phyloP scores from a whole-genome alignment of 2,797 vertebrate genomes.

The Tolypeutes matacus region DNA sequence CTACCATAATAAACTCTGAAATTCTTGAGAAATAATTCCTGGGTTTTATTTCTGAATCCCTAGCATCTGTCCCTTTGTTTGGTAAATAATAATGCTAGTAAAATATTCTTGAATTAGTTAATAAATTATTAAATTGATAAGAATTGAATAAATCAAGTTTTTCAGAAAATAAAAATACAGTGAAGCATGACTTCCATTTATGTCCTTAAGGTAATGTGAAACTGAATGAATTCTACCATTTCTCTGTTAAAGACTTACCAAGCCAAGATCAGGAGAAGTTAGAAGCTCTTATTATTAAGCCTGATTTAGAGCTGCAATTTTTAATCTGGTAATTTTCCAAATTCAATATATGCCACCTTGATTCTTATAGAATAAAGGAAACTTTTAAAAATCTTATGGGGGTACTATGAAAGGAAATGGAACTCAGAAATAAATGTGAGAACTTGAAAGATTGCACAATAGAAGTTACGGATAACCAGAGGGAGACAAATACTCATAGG shows the following conservation, averaged over 20 bases:
- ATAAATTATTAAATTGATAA: not conserved
- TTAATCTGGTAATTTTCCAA: not conserved
- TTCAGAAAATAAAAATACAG: not conserved
- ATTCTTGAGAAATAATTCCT: not conserved
- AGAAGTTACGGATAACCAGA: not conserved
- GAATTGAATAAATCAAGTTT: not conserved
- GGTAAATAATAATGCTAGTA: not conserved
- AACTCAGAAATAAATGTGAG: not conserved
- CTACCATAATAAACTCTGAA: not conserved
- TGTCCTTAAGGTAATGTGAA: not conserved
- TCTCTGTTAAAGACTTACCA: not conserved
- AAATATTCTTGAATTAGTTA: not conserved
- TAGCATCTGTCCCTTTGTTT: not conserved
- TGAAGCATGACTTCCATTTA: not conserved
- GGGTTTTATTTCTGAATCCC: conserved; percentile 9
- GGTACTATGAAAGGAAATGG: not conserved
- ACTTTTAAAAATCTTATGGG: not conserved
- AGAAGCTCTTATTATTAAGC: not conserved
- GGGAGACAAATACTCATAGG: not conserved
- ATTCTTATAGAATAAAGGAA: not conserved
- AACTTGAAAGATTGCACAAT: not conserved
- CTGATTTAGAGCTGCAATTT: not conserved
- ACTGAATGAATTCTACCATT: not conserved
- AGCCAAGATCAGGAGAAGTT: not conserved
- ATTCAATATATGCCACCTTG: not conserved